A percentile compares a stretch with the other conserved stretches of the same genome.
phyloP scores from a whole-genome alignment of 2,113 vertebrate species.

The Leucopsar rothschildi region DNA sequence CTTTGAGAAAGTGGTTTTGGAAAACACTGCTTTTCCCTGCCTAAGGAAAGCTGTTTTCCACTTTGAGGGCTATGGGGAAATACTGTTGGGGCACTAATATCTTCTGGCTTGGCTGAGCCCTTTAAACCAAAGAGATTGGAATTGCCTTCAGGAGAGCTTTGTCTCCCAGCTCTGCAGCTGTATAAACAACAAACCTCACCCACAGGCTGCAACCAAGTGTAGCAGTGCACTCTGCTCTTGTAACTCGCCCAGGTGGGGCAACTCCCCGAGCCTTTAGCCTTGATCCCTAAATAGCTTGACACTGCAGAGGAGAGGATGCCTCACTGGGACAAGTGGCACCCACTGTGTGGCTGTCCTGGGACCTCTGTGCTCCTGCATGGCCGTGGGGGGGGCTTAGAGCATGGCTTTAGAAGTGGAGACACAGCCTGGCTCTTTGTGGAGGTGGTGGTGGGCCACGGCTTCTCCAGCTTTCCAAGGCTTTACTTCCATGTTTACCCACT shows the following conservation, averaged over 20 bases:
- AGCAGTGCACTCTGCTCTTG: accelerated
- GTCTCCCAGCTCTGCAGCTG: background rate
- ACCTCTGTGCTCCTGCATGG: background rate
- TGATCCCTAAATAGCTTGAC: background rate
- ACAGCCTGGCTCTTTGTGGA: background rate
- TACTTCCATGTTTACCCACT: background rate
- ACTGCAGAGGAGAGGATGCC: accelerated
- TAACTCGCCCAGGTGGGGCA: background rate
- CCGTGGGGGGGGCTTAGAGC: accelerated
- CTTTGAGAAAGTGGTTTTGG: background rate
- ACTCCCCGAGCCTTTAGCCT: background rate
- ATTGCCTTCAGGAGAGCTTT: background rate
- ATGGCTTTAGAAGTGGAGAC: background rate
- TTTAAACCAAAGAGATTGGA: background rate
- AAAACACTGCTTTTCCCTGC: background rate
- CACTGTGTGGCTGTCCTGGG: accelerated
- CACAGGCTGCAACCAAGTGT: accelerated
- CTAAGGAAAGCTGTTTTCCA: background rate
- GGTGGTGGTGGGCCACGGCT: background rate
- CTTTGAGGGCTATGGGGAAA: background rate
- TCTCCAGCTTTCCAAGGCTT: background rate
- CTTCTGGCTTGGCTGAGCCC: background rate
- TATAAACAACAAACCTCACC: background rate
- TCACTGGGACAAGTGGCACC: background rate
- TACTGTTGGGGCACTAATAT: background rate